Evolutionary conservation across 1,140 invertebrate species (phyloP).

Genomic region (Temnothorax curvispinosus): DNA sequence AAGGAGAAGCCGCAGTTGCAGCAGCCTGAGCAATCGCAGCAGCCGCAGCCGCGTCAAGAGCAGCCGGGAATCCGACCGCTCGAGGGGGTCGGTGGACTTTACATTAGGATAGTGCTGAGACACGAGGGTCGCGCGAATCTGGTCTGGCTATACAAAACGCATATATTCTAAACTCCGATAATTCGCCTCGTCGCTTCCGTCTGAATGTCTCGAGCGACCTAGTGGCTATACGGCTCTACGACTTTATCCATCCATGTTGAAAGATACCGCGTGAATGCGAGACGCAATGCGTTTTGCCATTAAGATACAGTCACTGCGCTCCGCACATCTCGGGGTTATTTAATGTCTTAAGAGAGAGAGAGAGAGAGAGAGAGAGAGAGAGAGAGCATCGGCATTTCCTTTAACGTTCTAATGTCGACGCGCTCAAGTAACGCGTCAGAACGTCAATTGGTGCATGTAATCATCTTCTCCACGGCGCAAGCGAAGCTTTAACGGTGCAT

Average conservation of each 20-base stretch:
- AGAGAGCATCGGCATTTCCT: neutral
- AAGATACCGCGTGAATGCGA: slow-evolving; percentile 24
- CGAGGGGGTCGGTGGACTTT: slow-evolving; percentile 76
- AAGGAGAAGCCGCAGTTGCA: neutral
- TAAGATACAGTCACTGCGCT: neutral
- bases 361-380: neutral
- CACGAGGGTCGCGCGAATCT: slow-evolving; percentile 81
- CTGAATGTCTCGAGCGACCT: neutral
- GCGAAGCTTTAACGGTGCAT: neutral
- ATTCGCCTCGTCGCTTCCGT: slow-evolving; percentile 25
- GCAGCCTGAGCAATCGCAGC: slow-evolving; percentile 3
- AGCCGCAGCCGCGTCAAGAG: slow-evolving; percentile 54
- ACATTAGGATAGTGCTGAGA: slow-evolving; percentile 82
- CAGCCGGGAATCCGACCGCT: slow-evolving; percentile 40
- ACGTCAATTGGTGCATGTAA: neutral
- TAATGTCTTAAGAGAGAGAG: slow-evolving; percentile 2
- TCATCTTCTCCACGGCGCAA: neutral
- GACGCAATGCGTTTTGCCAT: neutral
- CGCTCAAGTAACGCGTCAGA: neutral
- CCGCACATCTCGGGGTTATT: neutral
- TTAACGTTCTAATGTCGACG: neutral
- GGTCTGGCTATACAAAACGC: slow-evolving; percentile 84
- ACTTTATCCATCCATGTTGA: slow-evolving; percentile 48
- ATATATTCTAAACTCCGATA: slow-evolving; percentile 81
- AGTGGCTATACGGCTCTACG: slow-evolving; percentile 40